Base-by-base conservation (phyloP, 1,140 invertebrate species). In the Sitodiplosis mosellana region DNA sequence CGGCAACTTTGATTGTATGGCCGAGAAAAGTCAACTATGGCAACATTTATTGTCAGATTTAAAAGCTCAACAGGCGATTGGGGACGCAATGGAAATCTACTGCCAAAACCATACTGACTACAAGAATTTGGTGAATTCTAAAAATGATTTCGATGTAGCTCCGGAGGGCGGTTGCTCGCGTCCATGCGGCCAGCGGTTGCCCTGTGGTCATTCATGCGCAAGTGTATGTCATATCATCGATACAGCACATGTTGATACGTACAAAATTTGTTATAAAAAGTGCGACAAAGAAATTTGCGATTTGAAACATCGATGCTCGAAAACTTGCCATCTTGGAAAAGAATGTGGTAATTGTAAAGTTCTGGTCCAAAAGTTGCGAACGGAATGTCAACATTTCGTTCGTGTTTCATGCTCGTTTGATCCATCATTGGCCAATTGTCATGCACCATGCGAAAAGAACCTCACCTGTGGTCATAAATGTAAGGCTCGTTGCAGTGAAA, bases 1-100 rank as follows among this genome's bases (percentile, higher is more conserved):
- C 49, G 71, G 81, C 33, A 83, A 86, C 59, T 75, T 82, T 52
- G 59, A 69, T 11, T 67, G 71, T 40, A 55, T 83, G 12, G 61
- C 58, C 49, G 51, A 42, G 27, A 65, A 64, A 46, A 66, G 64
- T 44, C 51, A 59, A 49, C 52, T 75, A 21, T 76, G 73, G 73
- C 57, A 50, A 7, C 62, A 68, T 53, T 67, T 76, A 14, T 60
- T 19, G 10, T 5, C 10, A 12, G 20, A 43, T 15, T 20, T 43
- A 14, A 21, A 5, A 43, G 3, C 17, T 6, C 41, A 19, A 14
- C 5, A 43, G 3, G 41, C 41, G 19, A 43, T 43, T 14, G 41
- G 41, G 3, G 6, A 14, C 8, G 20, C 15, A 43, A 19, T 48
- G 47, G 11, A 42, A 17, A 14, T 48, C 18, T 45, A 18, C 33